phyloP scores from a whole-genome alignment of 1,140 invertebrate species.

The Cherax quadricarinatus region DNA sequence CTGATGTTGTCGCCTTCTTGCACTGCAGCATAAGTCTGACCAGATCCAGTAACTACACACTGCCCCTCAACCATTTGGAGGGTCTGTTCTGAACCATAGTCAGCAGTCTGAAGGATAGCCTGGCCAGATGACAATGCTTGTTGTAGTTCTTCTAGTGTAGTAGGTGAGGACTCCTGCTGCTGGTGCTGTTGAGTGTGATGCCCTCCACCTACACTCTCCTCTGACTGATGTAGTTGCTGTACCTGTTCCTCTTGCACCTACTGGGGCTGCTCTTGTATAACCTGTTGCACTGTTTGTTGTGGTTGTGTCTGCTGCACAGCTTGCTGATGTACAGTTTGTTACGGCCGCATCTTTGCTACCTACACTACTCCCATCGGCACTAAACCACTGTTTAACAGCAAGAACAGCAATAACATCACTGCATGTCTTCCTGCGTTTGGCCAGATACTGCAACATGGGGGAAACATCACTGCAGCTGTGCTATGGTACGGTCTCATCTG shows the following conservation, averaged over 20 bases:
- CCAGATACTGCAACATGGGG: no score
- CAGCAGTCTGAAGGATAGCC: conserved; percentile 71
- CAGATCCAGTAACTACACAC: conserved; percentile 72
- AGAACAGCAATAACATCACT: no score
- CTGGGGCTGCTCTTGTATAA: conserved; percentile 43
- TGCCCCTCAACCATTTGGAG: conserved; percentile 73
- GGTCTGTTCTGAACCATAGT: conserved; percentile 68
- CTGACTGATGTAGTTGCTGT: conserved; percentile 57
- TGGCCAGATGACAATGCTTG: conserved; percentile 71
- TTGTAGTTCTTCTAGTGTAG: conserved; percentile 70
- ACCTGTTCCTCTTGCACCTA: conserved; percentile 37
- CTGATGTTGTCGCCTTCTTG: conserved; percentile 73
- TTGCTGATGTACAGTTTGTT: conserved; percentile 36
- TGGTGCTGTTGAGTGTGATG: conserved; percentile 19
- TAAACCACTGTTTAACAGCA: no score
- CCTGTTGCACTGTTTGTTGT: conserved; percentile 61
- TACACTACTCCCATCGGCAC: no score
- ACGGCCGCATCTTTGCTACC: no score
- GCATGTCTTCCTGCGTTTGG: no score
- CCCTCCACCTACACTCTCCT: conserved; percentile 11
- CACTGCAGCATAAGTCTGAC: conserved; percentile 72
- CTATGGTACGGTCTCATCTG: no score
- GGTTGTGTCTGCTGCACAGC: conserved; percentile 25
- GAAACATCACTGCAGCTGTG: no score
- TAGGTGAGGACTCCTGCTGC: conserved; percentile 51